These are phyloP conservation scores for Epiperipatus broadwayi DNA, from an alignment of 2,888 invertebrate genomes.

Conservation along the genomic window DNA sequence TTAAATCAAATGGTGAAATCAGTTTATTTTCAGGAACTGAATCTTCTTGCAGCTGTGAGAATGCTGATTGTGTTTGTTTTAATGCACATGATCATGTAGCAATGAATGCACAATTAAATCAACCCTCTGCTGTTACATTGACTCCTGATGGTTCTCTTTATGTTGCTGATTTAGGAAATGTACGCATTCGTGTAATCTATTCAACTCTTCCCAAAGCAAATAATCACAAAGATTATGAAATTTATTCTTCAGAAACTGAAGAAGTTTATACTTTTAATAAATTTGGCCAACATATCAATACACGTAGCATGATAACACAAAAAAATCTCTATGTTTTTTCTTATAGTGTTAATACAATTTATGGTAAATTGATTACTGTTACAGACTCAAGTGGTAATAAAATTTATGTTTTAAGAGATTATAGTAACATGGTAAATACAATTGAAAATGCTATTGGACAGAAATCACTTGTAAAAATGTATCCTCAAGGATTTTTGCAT, in stretches of 20 bases:
- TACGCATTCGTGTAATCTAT: constrained; percentile 40
- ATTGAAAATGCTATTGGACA: constrained; percentile 46
- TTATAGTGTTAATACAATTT: constrained; percentile 89
- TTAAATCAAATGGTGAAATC: constrained; percentile 81
- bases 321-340: constrained; percentile 83
- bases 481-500: constrained; percentile 74
- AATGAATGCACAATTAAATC: constrained; percentile 40
- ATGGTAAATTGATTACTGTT: constrained; percentile 77
- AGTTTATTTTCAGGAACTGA: constrained; percentile 83
- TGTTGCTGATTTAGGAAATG: constrained; percentile 72
- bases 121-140: constrained; percentile 60
- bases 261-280: constrained; percentile 84
- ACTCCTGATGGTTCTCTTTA: constrained; percentile 89
- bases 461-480: constrained; percentile 72
- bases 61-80: constrained; percentile 69
- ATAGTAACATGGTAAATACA: constrained; percentile 55
- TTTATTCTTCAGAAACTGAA: constrained; percentile 76
- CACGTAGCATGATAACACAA: constrained; percentile 87
- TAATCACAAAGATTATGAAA: constrained; percentile 69
- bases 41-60: constrained; percentile 31
- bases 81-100: constrained; percentile 35
- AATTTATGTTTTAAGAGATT: constrained; percentile 73
- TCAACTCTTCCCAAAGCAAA: constrained; percentile 60
- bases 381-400: constrained; percentile 83
- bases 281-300: constrained; percentile 86